phyloP scores from a whole-genome alignment of 2,888 invertebrate genomes.

The Dryobota labecula region DNA sequence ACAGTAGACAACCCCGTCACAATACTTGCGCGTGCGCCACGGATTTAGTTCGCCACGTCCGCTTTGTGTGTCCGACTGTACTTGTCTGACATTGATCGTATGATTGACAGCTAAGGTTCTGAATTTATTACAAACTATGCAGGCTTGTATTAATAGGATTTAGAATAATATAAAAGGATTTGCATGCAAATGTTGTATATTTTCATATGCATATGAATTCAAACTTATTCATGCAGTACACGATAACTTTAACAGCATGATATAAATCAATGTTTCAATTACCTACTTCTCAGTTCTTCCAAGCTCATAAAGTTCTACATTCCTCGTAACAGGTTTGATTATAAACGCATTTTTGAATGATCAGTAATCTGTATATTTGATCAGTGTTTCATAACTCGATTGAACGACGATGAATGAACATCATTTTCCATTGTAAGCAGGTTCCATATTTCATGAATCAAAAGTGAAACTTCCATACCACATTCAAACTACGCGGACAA shows the following conservation, averaged over 20 bases:
- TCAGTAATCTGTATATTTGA: constrained; percentile 9
- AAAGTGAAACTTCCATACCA: constrained; percentile 60
- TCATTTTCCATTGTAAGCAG: constrained; percentile 52
- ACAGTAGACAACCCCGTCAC: constrained; percentile 24
- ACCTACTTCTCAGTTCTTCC: neutral
- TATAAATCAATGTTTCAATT: constrained; percentile 18
- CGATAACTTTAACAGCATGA: constrained; percentile 14
- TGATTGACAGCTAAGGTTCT: constrained; percentile 66
- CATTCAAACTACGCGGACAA: constrained; percentile 53
- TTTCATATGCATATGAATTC: neutral
- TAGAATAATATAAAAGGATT: constrained; percentile 44
- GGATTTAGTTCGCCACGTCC: constrained; percentile 62
- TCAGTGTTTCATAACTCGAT: constrained; percentile 40
- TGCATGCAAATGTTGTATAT: constrained; percentile 26
- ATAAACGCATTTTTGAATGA: constrained; percentile 13
- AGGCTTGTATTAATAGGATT: constrained; percentile 55
- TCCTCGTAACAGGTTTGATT: constrained; percentile 4
- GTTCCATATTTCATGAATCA: constrained; percentile 49
- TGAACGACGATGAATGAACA: constrained; percentile 46
- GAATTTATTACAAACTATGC: constrained; percentile 49
- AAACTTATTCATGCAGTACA: constrained; percentile 5
- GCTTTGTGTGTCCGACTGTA: constrained; percentile 44
- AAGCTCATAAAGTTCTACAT: neutral
- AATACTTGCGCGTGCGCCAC: constrained; percentile 65
- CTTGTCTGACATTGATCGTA: constrained; percentile 55